Evolutionary conservation across 2,888 invertebrate species (phyloP).

Genomic region (Nephrotoma guestfalica): DNA sequence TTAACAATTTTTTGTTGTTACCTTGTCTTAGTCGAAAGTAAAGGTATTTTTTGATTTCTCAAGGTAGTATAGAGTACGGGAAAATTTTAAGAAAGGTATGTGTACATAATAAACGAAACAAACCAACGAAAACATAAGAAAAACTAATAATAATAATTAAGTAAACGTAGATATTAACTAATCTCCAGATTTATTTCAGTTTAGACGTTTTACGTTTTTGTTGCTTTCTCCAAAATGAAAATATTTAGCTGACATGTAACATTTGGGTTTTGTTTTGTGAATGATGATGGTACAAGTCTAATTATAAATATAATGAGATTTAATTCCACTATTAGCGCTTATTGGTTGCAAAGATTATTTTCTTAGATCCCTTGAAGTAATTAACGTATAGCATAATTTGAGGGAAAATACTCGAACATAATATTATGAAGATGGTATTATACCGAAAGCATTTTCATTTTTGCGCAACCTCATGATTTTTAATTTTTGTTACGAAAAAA

Average conservation of each 20-base stretch:
- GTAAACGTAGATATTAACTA: background rate
- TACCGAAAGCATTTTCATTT: too few relatives aligned
- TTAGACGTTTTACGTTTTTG: background rate
- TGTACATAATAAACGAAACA: background rate
- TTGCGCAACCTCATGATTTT: too few relatives aligned
- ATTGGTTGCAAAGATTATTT: background rate
- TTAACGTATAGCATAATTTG: background rate
- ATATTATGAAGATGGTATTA: too few relatives aligned
- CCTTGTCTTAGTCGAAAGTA: background rate
- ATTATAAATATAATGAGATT: background rate
- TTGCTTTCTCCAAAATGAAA: background rate
- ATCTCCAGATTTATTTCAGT: background rate
- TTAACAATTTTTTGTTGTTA: background rate
- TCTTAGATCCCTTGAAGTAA: background rate
- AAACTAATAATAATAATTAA: background rate
- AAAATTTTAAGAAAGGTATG: background rate
- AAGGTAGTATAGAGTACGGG: background rate
- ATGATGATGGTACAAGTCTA: background rate
- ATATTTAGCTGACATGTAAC: background rate
- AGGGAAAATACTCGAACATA: background rate
- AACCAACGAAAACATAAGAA: background rate
- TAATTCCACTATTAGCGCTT: background rate
- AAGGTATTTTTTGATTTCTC: background rate
- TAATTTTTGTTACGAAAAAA: too few relatives aligned
- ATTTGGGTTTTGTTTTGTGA: background rate